A percentile compares a stretch with the other conserved stretches of the same genome.
These are phyloP conservation scores for Phlogophora meticulosa DNA, from an alignment of 2,888 invertebrate species.

Conservation along the genomic window DNA sequence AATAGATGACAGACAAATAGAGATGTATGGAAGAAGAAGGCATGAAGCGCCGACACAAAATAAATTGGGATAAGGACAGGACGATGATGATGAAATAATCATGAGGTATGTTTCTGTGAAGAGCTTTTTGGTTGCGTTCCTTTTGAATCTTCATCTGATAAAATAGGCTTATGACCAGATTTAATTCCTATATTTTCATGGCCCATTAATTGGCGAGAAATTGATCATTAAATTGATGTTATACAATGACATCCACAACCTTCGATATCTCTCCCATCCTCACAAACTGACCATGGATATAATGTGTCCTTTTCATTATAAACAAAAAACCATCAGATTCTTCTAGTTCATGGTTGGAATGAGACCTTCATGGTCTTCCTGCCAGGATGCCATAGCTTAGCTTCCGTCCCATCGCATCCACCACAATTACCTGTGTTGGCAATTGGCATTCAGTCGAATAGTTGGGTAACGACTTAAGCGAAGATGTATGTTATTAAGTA, in stretches of 20 bases:
- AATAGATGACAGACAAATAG: no score
- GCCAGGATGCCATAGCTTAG: constrained; percentile 51
- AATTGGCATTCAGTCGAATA: constrained; percentile 34
- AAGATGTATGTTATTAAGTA: constrained; percentile 1
- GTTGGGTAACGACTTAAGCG: constrained; percentile 44
- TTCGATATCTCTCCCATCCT: constrained; percentile 15
- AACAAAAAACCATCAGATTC: constrained; percentile 19
- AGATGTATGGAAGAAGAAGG: no score
- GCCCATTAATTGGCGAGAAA: not conserved
- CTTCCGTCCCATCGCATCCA: constrained; percentile 65
- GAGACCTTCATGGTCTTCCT: constrained; percentile 59
- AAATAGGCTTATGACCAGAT: not conserved
- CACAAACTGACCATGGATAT: constrained; percentile 20
- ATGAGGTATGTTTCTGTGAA: no score
- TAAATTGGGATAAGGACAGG: no score
- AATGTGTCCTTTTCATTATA: constrained; percentile 35
- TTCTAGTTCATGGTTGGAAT: constrained; percentile 46
- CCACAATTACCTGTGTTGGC: constrained; percentile 54
- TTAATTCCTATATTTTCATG: not conserved
- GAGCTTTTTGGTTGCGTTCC: no score
- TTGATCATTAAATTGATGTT: not conserved
- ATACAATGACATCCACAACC: constrained; percentile 33
- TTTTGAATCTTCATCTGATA: not conserved
- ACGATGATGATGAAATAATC: no score
- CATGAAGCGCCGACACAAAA: no score